These are phyloP conservation scores for Lordiphosa collinella DNA, from an alignment of 1,140 invertebrate genomes.

Conservation along the genomic window DNA sequence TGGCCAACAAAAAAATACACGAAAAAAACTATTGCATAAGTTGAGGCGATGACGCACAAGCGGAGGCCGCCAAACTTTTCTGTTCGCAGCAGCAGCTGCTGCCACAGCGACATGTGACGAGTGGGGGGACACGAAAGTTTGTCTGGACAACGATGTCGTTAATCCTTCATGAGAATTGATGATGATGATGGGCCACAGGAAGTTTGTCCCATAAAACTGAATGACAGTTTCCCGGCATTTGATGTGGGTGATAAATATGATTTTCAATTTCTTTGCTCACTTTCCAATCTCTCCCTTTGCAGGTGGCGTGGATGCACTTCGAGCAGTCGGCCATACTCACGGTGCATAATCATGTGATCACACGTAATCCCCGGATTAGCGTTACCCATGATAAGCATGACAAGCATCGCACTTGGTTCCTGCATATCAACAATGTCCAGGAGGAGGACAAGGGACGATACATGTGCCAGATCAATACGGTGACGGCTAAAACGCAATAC, in stretches of 20 bases:
- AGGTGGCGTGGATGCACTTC: conserved; percentile 97
- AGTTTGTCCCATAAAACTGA: conserved; percentile 55
- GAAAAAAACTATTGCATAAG: conserved; percentile 36
- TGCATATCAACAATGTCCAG: conserved; percentile 94
- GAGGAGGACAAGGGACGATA: conserved; percentile 94
- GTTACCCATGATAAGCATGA: conserved; percentile 88
- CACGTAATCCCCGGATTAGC: conserved; percentile 93
- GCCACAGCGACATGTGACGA: conserved; percentile 45
- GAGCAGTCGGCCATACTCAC: conserved; percentile 96
- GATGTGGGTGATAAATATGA: conserved; percentile 11
- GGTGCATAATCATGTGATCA: conserved; percentile 95
- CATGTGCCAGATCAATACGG: conserved; percentile 98
- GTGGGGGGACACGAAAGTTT: conserved; percentile 35
- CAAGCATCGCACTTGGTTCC: conserved; percentile 92
- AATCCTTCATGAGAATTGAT: conserved; percentile 75
- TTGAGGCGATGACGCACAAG: conserved; percentile 25
- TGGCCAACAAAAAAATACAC: not conserved
- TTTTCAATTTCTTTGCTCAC: not conserved
- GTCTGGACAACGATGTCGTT: conserved; percentile 40
- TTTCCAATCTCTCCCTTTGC: conserved; percentile 70
- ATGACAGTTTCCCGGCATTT: conserved; percentile 45
- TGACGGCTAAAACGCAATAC: conserved; percentile 94
- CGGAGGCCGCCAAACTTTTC: conserved; percentile 29
- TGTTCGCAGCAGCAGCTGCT: conserved; percentile 20
- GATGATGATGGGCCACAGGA: conserved; percentile 44